A percentile compares a stretch with the other conserved stretches of the same genome.
These are phyloP conservation scores for Synchiropus splendidus DNA, from an alignment of 2,113 vertebrate genomes.

Conservation along the genomic window DNA sequence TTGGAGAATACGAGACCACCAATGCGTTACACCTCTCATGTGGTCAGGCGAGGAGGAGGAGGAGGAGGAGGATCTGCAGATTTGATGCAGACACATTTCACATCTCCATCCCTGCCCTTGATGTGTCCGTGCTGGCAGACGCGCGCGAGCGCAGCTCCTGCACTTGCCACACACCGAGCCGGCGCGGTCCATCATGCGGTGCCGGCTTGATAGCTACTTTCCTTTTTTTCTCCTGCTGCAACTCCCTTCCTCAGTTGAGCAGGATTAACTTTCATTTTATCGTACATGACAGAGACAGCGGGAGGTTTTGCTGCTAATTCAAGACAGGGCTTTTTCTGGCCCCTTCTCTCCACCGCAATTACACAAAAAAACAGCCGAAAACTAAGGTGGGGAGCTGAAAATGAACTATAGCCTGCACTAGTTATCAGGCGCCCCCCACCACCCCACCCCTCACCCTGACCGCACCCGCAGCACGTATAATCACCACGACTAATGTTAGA, in stretches of 20 bases:
- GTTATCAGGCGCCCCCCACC: slow-evolving; percentile 17
- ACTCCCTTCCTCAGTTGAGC: slow-evolving; percentile 22
- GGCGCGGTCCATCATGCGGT: slow-evolving; percentile 32
- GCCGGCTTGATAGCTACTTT: slow-evolving; percentile 30
- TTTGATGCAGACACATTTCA: slow-evolving; percentile 27
- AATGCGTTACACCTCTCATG: slow-evolving; percentile 47
- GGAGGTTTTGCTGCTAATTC: slow-evolving; percentile 53
- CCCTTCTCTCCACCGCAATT: slow-evolving; percentile 48
- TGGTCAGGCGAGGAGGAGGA: slow-evolving; percentile 26
- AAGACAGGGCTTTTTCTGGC: slow-evolving; percentile 51
- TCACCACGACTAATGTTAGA: slow-evolving; percentile 8
- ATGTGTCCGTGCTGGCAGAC: too few relatives aligned
- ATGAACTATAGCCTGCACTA: slow-evolving; percentile 13
- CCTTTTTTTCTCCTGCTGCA: slow-evolving; percentile 8
- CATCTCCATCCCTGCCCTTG: slow-evolving; percentile 39
- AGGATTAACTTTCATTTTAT: slow-evolving; percentile 57
- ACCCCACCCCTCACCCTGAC: slow-evolving; percentile 11
- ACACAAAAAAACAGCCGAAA: slow-evolving; percentile 34
- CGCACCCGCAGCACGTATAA: slow-evolving; percentile 4
- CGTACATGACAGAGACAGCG: slow-evolving; percentile 53
- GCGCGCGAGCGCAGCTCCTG: slow-evolving; percentile 25
- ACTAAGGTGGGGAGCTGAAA: slow-evolving; percentile 9
- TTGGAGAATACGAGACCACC: slow-evolving; percentile 52
- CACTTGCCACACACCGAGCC: slow-evolving; percentile 57
- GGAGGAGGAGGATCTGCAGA: slow-evolving; percentile 20